phyloP scores from a whole-genome alignment of 2,797 vertebrate genomes.

The Garrulus glandarius region DNA sequence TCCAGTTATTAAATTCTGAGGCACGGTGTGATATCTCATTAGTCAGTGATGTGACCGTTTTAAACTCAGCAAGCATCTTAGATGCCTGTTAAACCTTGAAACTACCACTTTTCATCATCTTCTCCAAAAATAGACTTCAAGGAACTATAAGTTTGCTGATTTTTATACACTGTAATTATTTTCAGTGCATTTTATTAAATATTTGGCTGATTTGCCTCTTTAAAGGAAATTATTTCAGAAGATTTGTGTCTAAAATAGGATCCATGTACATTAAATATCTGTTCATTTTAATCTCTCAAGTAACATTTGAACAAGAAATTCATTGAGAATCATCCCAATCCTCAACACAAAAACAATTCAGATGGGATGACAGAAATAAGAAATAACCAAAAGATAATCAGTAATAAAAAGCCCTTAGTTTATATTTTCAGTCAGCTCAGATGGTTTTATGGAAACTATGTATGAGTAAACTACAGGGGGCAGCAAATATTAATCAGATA shows the following conservation, averaged over 20 bases:
- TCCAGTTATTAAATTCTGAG: constrained; percentile 25
- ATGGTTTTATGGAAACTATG: neutral
- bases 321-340: neutral
- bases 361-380: neutral
- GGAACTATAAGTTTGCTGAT: neutral
- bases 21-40: constrained; percentile 55
- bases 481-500: constrained; percentile 80
- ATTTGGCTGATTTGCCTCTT: constrained; percentile 33
- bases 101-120: neutral
- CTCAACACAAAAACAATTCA: neutral
- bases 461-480: constrained; percentile 78
- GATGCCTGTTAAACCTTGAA: constrained; percentile 31
- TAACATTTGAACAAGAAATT: neutral
- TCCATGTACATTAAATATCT: neutral
- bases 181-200: constrained; percentile 52
- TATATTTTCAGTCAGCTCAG: neutral
- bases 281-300: neutral
- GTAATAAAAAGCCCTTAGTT: neutral
- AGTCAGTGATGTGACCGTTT: neutral
- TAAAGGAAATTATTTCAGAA: constrained; percentile 36
- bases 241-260: neutral
- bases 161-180: constrained; percentile 12
- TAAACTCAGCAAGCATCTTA: constrained; percentile 36
- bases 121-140: neutral
- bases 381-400: neutral